A percentile compares a stretch with the other conserved stretches of the same genome.
phyloP scores from a whole-genome alignment of 2,113 vertebrate species.

The Corythornis vintsioides region DNA sequence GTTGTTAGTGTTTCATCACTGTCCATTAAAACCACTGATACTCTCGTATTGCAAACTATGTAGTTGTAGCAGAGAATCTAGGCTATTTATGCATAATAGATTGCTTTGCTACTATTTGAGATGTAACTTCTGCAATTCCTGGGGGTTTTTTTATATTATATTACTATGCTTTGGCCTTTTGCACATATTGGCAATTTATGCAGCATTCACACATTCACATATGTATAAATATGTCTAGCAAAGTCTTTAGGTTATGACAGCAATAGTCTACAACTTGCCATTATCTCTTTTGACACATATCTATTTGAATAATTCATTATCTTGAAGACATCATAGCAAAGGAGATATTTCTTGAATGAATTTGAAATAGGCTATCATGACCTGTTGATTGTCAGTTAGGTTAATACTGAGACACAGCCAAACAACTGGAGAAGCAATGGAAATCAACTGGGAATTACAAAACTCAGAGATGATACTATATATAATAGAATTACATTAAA shows the following conservation, averaged over 20 bases:
- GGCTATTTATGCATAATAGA: neutral
- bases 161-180: neutral
- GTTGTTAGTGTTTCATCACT: neutral
- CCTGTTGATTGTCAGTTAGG: neutral
- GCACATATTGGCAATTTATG: neutral
- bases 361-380: neutral
- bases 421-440: neutral
- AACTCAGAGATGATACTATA: neutral
- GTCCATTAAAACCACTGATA: neutral
- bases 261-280: neutral
- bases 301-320: neutral
- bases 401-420: neutral
- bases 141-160: neutral
- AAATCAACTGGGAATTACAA: neutral
- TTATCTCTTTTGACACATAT: neutral
- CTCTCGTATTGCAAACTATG: neutral
- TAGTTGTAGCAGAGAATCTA: neutral
- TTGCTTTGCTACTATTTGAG: neutral
- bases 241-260: conserved; percentile 1
- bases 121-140: neutral
- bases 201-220: neutral
- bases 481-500: neutral
- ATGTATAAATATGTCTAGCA: neutral
- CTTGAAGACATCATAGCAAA: neutral
- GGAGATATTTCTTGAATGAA: neutral